A percentile compares a stretch with the other conserved stretches of the same genome.
Evolutionary conservation across 2,797 vertebrate species (phyloP).

Genomic region (Cygnus olor): DNA sequence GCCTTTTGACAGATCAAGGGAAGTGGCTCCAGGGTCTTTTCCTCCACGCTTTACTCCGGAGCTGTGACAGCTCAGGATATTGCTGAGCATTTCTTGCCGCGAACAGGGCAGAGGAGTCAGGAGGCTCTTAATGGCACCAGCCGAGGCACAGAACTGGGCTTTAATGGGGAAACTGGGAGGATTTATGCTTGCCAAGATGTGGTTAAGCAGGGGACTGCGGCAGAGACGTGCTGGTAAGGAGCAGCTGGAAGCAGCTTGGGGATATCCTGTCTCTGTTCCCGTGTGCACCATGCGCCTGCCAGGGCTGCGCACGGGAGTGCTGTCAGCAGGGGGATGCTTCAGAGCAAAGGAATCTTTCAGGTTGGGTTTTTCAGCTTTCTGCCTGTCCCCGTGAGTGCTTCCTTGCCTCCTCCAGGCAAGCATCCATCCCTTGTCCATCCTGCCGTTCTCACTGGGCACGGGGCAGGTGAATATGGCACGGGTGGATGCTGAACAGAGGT

Average conservation of each 20-base stretch:
- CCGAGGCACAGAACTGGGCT: neutral
- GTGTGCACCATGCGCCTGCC: fast-evolving
- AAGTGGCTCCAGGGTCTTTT: neutral
- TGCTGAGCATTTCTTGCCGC: neutral
- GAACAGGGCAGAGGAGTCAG: neutral
- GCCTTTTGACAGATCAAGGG: neutral
- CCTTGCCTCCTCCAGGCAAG: neutral
- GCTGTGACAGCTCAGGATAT: fast-evolving
- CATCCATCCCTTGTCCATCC: fast-evolving
- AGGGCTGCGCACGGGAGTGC: fast-evolving
- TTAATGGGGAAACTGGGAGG: neutral
- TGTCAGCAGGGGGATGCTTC: neutral
- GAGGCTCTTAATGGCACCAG: neutral
- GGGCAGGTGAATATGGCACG: neutral
- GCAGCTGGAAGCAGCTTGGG: neutral
- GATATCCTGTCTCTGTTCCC: neutral
- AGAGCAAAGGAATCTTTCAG: neutral
- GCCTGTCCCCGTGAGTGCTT: fast-evolving
- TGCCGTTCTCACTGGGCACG: fast-evolving
- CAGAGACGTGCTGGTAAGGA: neutral
- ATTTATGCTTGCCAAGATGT: too few species aligned
- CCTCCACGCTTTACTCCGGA: neutral
- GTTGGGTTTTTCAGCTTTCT: neutral
- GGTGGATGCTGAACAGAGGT: neutral
- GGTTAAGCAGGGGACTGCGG: too few species aligned